These are phyloP conservation scores for Erebia aethiops DNA, from an alignment of 2,888 invertebrate genomes.

Conservation along the genomic window DNA sequence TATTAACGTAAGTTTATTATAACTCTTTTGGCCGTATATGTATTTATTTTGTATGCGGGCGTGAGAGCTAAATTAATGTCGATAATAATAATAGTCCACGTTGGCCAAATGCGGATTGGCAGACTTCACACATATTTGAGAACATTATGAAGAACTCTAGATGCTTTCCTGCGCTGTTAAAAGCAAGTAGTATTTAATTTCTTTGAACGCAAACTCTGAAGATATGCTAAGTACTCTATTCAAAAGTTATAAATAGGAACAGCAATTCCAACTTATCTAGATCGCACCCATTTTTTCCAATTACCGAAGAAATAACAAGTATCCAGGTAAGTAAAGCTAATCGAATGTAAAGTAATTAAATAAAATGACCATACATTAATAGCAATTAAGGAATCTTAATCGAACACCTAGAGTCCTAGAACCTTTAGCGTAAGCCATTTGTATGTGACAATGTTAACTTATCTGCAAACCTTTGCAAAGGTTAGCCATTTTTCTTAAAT, in stretches of 20 bases:
- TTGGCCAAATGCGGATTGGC: too few relatives aligned
- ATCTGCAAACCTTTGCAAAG: conserved; percentile 15
- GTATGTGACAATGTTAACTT: conserved; percentile 19
- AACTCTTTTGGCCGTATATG: too few relatives aligned
- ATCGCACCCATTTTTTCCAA: conserved; percentile 26
- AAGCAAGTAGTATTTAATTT: too few relatives aligned
- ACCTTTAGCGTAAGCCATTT: conserved; percentile 18
- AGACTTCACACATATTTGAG: too few relatives aligned
- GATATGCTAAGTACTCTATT: background rate
- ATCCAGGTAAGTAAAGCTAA: conserved; percentile 3
- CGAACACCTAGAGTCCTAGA: conserved; percentile 17
- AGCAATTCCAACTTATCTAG: conserved; percentile 4
- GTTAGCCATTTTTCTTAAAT: conserved; percentile 10
- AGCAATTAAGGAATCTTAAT: conserved; percentile 30
- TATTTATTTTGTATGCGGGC: too few relatives aligned
- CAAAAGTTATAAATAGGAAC: background rate
- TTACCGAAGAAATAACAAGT: conserved; percentile 16
- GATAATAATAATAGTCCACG: too few relatives aligned
- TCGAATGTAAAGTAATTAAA: conserved; percentile 21
- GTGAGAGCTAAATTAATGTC: too few relatives aligned
- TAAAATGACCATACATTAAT: conserved; percentile 22
- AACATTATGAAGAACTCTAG: too few relatives aligned
- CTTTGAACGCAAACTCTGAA: too few relatives aligned
- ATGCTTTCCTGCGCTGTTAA: too few relatives aligned
- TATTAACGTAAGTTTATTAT: too few relatives aligned